phyloP scores from a whole-genome alignment of 2,113 vertebrate genomes.

The Cyanistes caeruleus region DNA sequence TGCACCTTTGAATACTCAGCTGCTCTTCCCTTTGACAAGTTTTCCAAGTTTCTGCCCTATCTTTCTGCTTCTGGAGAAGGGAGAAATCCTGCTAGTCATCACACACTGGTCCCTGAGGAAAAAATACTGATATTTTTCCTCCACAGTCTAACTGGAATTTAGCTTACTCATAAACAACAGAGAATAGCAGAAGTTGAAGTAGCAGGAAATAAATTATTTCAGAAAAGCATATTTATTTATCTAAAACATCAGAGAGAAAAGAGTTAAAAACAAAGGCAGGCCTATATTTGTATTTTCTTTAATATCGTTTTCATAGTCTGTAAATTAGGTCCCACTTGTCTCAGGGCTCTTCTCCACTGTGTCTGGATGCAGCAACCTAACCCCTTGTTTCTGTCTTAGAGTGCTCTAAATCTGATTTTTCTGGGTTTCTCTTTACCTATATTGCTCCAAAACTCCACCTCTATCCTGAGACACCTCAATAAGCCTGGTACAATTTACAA shows the following conservation, averaged over 20 bases:
- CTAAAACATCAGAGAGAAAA: background rate
- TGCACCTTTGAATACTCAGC: background rate
- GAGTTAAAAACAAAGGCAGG: background rate
- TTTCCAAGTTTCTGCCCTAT: background rate
- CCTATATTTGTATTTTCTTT: background rate
- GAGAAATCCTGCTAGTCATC: background rate
- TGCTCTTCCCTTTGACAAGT: background rate
- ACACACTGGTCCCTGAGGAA: background rate
- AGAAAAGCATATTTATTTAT: background rate
- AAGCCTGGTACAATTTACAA: background rate
- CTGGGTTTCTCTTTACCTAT: background rate
- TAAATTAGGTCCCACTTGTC: background rate
- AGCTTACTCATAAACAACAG: background rate
- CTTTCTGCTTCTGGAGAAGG: background rate
- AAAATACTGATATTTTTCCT: background rate
- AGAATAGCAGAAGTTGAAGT: background rate
- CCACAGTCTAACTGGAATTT: background rate
- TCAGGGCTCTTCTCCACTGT: background rate
- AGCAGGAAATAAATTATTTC: background rate
- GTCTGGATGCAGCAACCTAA: background rate
- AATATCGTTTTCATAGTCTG: background rate
- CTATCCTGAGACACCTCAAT: background rate
- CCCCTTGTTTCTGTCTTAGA: background rate
- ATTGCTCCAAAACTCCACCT: background rate
- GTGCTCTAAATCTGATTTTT: conserved; percentile 7